Percentiles rank a stretch among this genome's conserved stretches.
These are phyloP conservation scores for Phymastichus coffea DNA, from an alignment of 1,140 invertebrate genomes.

Conservation along the genomic window DNA sequence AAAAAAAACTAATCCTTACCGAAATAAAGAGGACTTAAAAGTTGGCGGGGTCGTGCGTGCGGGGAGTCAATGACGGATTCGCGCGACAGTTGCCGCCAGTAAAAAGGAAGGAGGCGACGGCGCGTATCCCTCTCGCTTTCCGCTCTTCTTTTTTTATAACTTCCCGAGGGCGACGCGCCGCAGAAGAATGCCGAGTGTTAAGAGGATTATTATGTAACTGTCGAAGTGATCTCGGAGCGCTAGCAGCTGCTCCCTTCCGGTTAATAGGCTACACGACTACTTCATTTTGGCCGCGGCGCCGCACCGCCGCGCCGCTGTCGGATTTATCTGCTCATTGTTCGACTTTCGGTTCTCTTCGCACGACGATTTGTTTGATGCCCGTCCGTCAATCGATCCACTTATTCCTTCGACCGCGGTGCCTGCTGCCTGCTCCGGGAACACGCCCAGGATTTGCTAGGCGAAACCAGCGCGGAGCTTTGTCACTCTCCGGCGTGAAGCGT, in stretches of 20 bases:
- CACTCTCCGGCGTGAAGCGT: too few relatives aligned
- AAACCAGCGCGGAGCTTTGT: slow-evolving; percentile 12
- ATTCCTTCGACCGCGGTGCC: too few relatives aligned
- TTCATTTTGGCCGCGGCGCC: slow-evolving; percentile 28
- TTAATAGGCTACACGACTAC: slow-evolving; percentile 33
- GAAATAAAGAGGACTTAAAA: slow-evolving; percentile 7
- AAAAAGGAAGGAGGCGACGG: neutral
- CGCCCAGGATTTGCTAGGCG: too few relatives aligned
- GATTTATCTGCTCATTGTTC: slow-evolving; percentile 27
- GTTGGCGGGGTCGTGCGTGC: too few relatives aligned
- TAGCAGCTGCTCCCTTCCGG: slow-evolving; percentile 12
- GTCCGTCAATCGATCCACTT: too few relatives aligned
- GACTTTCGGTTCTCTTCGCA: too few relatives aligned
- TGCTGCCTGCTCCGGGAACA: too few relatives aligned
- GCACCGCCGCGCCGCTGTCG: neutral
- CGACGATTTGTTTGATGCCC: too few relatives aligned
- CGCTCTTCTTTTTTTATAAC: slow-evolving; percentile 2
- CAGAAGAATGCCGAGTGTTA: slow-evolving; percentile 24
- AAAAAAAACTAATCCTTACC: slow-evolving; percentile 3
- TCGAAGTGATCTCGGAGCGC: slow-evolving; percentile 25
- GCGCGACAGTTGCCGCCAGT: neutral
- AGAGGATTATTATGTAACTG: slow-evolving; percentile 42
- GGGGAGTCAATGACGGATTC: slow-evolving; percentile 16
- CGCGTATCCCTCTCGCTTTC: slow-evolving; percentile 2
- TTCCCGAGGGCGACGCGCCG: neutral